Base-by-base conservation (phyloP, 92 coral and sea anemone genomes). In the Plumapathes pennacea region DNA sequence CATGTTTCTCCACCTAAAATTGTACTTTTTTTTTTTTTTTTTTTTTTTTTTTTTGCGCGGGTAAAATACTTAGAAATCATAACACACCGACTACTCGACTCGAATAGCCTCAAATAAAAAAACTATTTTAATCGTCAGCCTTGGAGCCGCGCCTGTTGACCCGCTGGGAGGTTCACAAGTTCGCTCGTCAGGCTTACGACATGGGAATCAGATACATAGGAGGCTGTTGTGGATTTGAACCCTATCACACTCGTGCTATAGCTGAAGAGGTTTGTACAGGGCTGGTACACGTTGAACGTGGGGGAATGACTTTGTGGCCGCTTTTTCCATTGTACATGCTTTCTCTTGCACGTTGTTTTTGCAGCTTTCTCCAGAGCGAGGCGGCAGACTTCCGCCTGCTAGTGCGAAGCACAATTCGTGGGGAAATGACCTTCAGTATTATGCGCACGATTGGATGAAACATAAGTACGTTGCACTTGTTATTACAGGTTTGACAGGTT, bases 211-310 rank as follows among this genome's bases (percentile, higher is more conserved):
- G 96, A 11, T 88, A 83, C 50, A 66, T 88, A 34, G 96, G 96
- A 3, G 90, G 90, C 7, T 88, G 90, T 40, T 88, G 96, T 61
- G 96, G 96, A 10, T 88, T 88, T 50, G 82, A 83, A 56, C 72
- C 96, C 3, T 78, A 88, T 28, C 96, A 87, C 55, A 72, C 68
- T 21, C 84, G 95, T 39, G 95, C 95, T 6, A 72, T 87, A 36
- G 85, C 95, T 6, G 95, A 87, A 41, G 95, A 87, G 83, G 95
- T 82, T 23, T 12, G 80, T 14, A 27, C 25, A n/a, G 0, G 22
- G 54, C 8, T 10, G 1, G 14, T 21, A 8, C n/a, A 21, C 14
- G 32, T 49, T 32, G n/a, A n/a, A n/a, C n/a, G n/a, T n/a, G n/a
- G n/a, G n/a, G n/a, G n/a, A n/a, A n/a, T n/a, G n/a, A n/a, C n/a